Evolutionary conservation across 1,140 invertebrate species (phyloP).

Genomic region (Aphelenchoides fujianensis): DNA sequence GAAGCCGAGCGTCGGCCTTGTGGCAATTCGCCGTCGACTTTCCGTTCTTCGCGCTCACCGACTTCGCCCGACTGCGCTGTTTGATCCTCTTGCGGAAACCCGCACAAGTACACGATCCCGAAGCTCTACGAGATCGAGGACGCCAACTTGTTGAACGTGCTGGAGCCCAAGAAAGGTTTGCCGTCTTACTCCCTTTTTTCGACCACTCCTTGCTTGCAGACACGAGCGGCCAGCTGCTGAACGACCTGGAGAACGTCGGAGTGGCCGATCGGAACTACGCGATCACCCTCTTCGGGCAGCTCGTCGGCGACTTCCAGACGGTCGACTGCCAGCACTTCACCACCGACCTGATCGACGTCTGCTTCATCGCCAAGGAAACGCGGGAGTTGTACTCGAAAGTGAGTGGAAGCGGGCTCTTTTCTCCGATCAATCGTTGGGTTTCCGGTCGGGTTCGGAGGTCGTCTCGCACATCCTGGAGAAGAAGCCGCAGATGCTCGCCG

Average conservation of each 20-base stretch:
- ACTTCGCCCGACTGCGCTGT: constrained; percentile 35
- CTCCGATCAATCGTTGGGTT: constrained; percentile 24
- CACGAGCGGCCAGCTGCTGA: constrained; percentile 5
- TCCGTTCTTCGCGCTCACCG: constrained; percentile 36
- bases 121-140: constrained; percentile 41
- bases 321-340: constrained; percentile 30
- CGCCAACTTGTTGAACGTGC: constrained; percentile 19
- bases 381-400: constrained; percentile 43
- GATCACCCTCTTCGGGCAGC: constrained; percentile 27
- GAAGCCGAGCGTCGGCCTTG: constrained; percentile 38
- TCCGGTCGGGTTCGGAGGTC: constrained; percentile 45
- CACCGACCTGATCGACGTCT: constrained; percentile 41
- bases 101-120: constrained; percentile 12
- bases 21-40: constrained; percentile 51
- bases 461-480: constrained; percentile 35
- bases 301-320: constrained; percentile 37
- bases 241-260: constrained; percentile 20
- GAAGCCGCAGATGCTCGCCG: constrained; percentile 29
- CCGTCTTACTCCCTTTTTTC: too few relatives aligned
- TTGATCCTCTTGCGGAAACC: constrained; percentile 31
- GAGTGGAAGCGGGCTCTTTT: constrained; percentile 12
- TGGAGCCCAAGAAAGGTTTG: not conserved
- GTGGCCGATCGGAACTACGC: constrained; percentile 36
- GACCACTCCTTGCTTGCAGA: not conserved
- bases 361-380: constrained; percentile 40